Percentiles rank a stretch among this genome's conserved stretches.
Conservation (phyloP, 2,113 vertebrate genomes). For the Trogon melanurus region DNA sequence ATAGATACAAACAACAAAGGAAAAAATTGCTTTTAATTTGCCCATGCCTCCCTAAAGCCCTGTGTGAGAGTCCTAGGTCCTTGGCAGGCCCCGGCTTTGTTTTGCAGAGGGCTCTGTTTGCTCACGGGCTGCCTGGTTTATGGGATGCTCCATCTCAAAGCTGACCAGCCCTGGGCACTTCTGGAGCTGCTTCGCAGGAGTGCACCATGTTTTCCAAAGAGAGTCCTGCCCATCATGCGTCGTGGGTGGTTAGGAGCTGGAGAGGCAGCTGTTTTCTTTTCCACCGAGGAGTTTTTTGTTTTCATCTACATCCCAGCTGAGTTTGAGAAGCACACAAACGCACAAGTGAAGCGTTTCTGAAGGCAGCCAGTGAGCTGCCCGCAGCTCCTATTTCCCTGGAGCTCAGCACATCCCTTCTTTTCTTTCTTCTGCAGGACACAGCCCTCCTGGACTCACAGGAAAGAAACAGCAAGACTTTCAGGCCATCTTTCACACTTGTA, state of each 20-base stretch:
- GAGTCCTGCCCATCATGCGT: not conserved
- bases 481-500: conserved; percentile 3
- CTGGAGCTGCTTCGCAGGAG: not conserved
- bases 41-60: not conserved
- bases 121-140: not conserved
- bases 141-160: not conserved
- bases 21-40: not conserved
- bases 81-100: not conserved
- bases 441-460: not conserved
- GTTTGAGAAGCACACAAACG: not conserved
- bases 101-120: not conserved
- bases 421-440: not conserved
- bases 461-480: not conserved
- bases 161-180: not conserved
- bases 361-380: not conserved
- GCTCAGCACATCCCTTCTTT: not conserved
- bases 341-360: not conserved
- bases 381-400: not conserved
- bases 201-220: not conserved
- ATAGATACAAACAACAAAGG: not conserved
- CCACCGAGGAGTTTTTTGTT: conserved; percentile 8
- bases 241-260: conserved; percentile 7
- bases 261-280: conserved; percentile 22
- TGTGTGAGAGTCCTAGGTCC: not conserved
- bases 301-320: not conserved